Conservation (phyloP, 2,797 vertebrate genomes). For the Neoniphon sammara region DNA sequence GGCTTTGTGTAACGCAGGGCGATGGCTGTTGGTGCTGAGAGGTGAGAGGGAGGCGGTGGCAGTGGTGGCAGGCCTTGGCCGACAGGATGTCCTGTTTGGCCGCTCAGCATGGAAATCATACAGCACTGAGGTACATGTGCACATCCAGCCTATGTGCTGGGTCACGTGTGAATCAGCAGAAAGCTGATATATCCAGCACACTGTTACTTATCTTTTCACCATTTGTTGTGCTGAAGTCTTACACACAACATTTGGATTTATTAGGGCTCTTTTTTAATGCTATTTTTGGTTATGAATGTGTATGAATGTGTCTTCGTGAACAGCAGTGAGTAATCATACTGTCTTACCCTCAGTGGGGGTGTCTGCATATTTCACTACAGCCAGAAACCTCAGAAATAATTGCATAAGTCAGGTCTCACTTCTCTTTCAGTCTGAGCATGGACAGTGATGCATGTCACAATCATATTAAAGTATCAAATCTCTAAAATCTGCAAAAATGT, state of each 20-base stretch:
- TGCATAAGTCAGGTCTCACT: conserved; percentile 20
- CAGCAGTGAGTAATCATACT: neutral
- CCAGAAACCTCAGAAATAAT: conserved; percentile 20
- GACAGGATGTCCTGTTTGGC: conserved; percentile 86
- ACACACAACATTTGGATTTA: neutral
- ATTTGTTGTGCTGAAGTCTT: neutral
- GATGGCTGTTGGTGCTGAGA: neutral
- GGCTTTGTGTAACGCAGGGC: conserved; percentile 83
- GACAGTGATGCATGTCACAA: conserved; percentile 3
- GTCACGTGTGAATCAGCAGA: conserved; percentile 43
- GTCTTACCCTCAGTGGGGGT: neutral
- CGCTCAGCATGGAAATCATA: conserved; percentile 78
- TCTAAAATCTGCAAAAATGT: conserved; percentile 33
- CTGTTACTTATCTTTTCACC: neutral
- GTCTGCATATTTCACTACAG: neutral
- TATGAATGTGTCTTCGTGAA: too few species aligned
- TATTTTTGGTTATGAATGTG: too few species aligned
- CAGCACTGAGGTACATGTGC: conserved; percentile 15
- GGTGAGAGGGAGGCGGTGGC: conserved; percentile 36
- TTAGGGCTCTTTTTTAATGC: too few species aligned
- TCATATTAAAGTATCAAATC: conserved; percentile 45
- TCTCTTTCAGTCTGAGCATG: neutral
- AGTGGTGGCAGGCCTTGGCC: conserved; percentile 71
- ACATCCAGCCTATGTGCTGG: neutral
- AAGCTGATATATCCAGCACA: neutral